Evolutionary conservation across 2,113 vertebrate species (phyloP).

Genomic region (Apteryx mantelli): DNA sequence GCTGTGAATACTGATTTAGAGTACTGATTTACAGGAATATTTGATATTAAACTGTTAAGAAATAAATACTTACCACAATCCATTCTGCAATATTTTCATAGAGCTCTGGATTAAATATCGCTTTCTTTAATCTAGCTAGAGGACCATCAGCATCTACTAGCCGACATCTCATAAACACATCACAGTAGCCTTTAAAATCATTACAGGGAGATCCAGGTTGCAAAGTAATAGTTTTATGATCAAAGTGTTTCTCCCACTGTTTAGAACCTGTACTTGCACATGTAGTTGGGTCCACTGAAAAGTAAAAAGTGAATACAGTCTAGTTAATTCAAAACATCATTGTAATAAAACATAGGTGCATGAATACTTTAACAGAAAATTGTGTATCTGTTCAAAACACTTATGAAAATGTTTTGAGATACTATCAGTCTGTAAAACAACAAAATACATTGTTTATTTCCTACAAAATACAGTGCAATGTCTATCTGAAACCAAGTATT

Average conservation of each 20-base stretch:
- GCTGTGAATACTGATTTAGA: background rate
- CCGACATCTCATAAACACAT: slow-evolving; percentile 95
- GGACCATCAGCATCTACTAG: slow-evolving; percentile 97
- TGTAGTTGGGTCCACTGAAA: slow-evolving; percentile 81
- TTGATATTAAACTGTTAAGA: background rate
- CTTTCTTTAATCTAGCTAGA: slow-evolving; percentile 94
- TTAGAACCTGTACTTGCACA: slow-evolving; percentile 92
- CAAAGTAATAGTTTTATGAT: slow-evolving; percentile 82
- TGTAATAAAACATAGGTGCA: fast-evolving
- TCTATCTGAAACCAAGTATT: background rate
- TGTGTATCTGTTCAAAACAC: background rate
- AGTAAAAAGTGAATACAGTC: slow-evolving; percentile 60
- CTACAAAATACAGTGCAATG: background rate
- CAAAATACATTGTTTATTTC: background rate
- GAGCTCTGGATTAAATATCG: slow-evolving; percentile 94
- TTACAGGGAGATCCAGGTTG: slow-evolving; percentile 98
- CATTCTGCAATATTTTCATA: slow-evolving; percentile 97
- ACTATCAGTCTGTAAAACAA: background rate
- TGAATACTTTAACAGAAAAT: background rate
- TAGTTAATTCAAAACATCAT: background rate
- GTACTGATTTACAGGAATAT: background rate
- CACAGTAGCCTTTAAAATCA: slow-evolving; percentile 97
- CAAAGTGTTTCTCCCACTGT: slow-evolving; percentile 81
- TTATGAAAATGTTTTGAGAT: background rate
- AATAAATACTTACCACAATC: slow-evolving; percentile 88